Evolutionary conservation across 2,113 vertebrate species (phyloP), one percentile per base, ranked within the genome.

Genomic region (Formicarius rufipectus): DNA sequence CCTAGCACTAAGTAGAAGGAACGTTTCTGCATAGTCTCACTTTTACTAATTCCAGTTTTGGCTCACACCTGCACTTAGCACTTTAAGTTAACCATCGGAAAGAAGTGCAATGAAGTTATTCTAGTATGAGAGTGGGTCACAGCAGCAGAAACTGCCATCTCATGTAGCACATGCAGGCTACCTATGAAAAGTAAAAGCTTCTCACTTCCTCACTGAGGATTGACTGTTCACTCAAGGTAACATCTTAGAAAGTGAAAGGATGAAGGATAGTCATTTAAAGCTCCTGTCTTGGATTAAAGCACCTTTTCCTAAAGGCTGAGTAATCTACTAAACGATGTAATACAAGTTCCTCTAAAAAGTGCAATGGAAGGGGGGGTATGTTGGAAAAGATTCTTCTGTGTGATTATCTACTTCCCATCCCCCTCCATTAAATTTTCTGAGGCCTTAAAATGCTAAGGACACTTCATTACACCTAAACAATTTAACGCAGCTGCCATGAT

Each of bases 401-500:
- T 58, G 40, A 55, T 71, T 58, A 80, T 64, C 27, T 58, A 40
- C 81, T 28, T 64, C 20, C 30, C 30, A 75, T 21, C 20, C 19
- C 6, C 3, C 8, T 1, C n/a, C 9, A n/a, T 37, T 11, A 95
- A 89, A 89, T 91, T 71, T 45, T 92, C 69, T 37, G 44, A 68
- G 39, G 13, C 17, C 93, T 85, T 22, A 13, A 63, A 90, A 28
- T 90, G 62, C 40, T 82, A 76, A 59, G 56, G 62, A 82, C 55
- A 90, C 82, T 86, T 93, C 31, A 84, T 60, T 68, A 96, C 72
- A 96, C 74, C 69, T 82, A 39, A 86, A 80, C 50, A 90, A 84
- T 83, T 94, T 92, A 90, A 15, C 89, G 59, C 49, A 89, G n/a
- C 58, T 93, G 53, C 16, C n/a, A 63, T 58, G 60, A 45, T n/a